These are phyloP conservation scores for Poeciliopsis presidionis DNA, from an alignment of 2,797 vertebrate genomes.

Conservation along the genomic window DNA sequence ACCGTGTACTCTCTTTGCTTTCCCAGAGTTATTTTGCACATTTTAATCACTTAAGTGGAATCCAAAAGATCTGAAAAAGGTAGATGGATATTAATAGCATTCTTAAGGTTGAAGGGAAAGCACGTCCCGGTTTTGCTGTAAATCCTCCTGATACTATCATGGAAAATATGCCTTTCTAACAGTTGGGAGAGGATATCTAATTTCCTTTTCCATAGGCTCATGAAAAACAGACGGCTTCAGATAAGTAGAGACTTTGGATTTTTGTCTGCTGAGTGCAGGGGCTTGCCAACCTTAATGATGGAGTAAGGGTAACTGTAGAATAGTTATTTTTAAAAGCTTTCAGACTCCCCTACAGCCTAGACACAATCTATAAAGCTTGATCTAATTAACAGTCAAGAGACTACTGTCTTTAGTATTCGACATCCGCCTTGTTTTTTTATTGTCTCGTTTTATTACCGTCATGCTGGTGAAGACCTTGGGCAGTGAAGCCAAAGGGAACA, in stretches of 20 bases:
- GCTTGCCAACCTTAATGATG: constrained; percentile 53
- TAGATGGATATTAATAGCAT: constrained; percentile 57
- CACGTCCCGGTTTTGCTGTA: constrained; percentile 50
- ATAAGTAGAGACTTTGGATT: constrained; percentile 73
- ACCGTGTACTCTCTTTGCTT: constrained; percentile 38
- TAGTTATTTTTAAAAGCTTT: constrained; percentile 52
- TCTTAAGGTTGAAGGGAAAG: constrained; percentile 51
- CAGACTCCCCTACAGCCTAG: constrained; percentile 41
- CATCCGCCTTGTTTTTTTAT: constrained; percentile 57
- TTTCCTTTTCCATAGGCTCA: constrained; percentile 81
- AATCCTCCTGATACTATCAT: constrained; percentile 64
- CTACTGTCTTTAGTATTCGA: constrained; percentile 33
- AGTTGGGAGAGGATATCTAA: constrained; percentile 68
- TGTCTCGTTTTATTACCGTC: constrained; percentile 53
- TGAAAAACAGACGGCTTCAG: constrained; percentile 79
- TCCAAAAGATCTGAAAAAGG: constrained; percentile 17
- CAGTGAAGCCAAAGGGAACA: constrained; percentile 23
- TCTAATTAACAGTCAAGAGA: constrained; percentile 48
- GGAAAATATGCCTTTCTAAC: constrained; percentile 65
- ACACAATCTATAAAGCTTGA: constrained; percentile 44
- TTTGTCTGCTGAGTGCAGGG: constrained; percentile 72
- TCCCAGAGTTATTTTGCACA: constrained; percentile 15
- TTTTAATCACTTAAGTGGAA: constrained; percentile 23
- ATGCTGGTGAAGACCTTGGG: constrained; percentile 15
- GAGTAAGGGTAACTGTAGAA: constrained; percentile 47